A percentile compares a stretch with the other conserved stretches of the same genome.
Evolutionary conservation across 2,888 invertebrate genomes (phyloP).

Genomic region (Aleiodes testaceus): DNA sequence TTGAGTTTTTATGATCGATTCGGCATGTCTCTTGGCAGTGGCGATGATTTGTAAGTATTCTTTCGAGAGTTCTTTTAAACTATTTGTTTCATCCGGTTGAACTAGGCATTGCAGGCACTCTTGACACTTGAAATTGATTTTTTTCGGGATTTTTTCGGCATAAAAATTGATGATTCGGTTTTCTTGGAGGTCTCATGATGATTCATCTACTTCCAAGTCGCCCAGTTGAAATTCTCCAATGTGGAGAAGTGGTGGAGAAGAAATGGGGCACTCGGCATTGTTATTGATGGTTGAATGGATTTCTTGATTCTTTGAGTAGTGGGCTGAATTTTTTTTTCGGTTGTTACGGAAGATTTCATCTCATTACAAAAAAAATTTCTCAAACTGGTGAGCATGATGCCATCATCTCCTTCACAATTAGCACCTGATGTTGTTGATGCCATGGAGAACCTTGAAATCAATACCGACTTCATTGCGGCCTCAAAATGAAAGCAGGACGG

Average conservation of each 20-base stretch:
- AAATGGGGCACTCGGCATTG: background rate
- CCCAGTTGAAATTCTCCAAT: background rate
- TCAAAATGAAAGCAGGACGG: slow-evolving; percentile 30
- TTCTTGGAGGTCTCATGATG: background rate
- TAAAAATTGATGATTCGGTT: background rate
- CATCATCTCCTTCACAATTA: slow-evolving; percentile 33
- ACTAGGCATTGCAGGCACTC: background rate
- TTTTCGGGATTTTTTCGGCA: background rate
- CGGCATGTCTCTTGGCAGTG: background rate
- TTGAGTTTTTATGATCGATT: background rate
- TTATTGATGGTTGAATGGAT: background rate
- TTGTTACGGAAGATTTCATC: background rate
- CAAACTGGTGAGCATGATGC: background rate
- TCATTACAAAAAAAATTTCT: background rate
- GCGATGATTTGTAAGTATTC: background rate
- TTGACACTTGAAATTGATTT: background rate
- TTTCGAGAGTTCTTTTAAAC: no score
- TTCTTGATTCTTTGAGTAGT: background rate
- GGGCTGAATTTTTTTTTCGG: background rate
- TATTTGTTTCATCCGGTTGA: background rate
- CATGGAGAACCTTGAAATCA: slow-evolving; percentile 16
- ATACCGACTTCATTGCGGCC: slow-evolving; percentile 5
- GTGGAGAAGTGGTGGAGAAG: background rate
- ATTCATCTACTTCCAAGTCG: background rate
- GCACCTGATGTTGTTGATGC: slow-evolving; percentile 26